Evolutionary conservation across 2,888 invertebrate species (phyloP).

Genomic region (Ryuthela nishihirai): DNA sequence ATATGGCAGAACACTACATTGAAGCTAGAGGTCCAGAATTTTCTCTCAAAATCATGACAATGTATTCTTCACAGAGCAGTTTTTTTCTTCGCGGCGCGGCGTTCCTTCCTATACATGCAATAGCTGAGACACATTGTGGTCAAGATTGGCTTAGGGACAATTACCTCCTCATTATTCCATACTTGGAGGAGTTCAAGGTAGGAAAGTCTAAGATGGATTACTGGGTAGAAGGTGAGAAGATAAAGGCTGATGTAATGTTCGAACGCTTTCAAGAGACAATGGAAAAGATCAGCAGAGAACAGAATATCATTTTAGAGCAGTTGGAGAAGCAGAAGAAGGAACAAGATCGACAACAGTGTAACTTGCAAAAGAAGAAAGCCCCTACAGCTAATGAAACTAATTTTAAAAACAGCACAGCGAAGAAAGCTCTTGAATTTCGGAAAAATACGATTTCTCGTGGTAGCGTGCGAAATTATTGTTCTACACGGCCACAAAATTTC

Average conservation of each 20-base stretch:
- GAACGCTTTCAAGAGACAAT: conserved; percentile 1
- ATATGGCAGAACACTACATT: conserved; percentile 2
- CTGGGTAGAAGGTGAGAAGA: not conserved
- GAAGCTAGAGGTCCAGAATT: not conserved
- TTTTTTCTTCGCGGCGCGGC: conserved; percentile 6
- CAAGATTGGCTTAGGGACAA: conserved; percentile 2
- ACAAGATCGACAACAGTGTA: not conserved
- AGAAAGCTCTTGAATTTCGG: too few species aligned
- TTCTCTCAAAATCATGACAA: not conserved
- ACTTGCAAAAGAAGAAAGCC: not conserved
- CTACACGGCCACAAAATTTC: too few species aligned
- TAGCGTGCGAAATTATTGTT: too few species aligned
- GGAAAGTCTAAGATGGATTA: not conserved
- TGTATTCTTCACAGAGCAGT: not conserved
- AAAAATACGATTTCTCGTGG: too few species aligned
- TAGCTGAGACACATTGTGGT: not conserved
- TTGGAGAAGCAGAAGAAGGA: not conserved
- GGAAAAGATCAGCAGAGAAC: not conserved
- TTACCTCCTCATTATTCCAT: not conserved
- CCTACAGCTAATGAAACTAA: too few species aligned
- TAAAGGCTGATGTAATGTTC: not conserved
- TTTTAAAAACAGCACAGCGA: too few species aligned
- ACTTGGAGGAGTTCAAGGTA: not conserved
- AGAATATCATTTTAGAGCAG: not conserved
- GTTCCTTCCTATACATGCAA: conserved; percentile 12